phyloP scores from a whole-genome alignment of 2,113 vertebrate species.

The Sinocyclocheilus maitianheensis region DNA sequence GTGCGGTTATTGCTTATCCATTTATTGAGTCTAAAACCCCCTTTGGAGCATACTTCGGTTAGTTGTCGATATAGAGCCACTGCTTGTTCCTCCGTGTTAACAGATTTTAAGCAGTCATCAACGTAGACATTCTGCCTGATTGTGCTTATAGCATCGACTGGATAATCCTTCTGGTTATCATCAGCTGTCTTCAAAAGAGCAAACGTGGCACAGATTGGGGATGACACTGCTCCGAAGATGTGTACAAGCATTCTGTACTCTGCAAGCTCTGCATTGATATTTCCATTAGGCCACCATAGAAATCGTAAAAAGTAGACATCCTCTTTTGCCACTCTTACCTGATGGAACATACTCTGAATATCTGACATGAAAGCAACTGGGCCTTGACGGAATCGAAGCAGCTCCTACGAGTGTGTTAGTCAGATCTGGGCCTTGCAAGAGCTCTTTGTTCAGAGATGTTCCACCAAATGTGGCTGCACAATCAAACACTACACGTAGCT shows the following conservation, averaged over 20 bases:
- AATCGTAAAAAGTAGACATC: background rate
- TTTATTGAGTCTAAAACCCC: conserved; percentile 14
- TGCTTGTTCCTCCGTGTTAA: background rate
- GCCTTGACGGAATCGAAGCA: background rate
- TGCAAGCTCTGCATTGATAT: background rate
- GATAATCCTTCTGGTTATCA: background rate
- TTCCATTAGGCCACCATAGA: background rate
- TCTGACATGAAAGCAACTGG: conserved; percentile 28
- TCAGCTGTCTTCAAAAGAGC: background rate
- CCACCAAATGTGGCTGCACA: conserved; percentile 13
- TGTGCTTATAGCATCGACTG: background rate
- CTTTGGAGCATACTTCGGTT: background rate
- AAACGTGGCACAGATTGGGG: conserved; percentile 19
- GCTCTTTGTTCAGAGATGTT: conserved; percentile 27
- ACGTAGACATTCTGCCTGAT: conserved; percentile 21
- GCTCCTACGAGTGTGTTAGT: background rate
- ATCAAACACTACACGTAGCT: too few species aligned
- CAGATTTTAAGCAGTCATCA: background rate
- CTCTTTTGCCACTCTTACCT: conserved; percentile 1
- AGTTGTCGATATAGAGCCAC: background rate
- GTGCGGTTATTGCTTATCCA: conserved; percentile 21
- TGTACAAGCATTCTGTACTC: background rate
- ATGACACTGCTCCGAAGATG: background rate
- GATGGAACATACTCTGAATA: conserved; percentile 24
- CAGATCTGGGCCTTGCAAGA: conserved; percentile 1